Conservation (phyloP, 2,113 vertebrate genomes). For the Pitta sordida region DNA sequence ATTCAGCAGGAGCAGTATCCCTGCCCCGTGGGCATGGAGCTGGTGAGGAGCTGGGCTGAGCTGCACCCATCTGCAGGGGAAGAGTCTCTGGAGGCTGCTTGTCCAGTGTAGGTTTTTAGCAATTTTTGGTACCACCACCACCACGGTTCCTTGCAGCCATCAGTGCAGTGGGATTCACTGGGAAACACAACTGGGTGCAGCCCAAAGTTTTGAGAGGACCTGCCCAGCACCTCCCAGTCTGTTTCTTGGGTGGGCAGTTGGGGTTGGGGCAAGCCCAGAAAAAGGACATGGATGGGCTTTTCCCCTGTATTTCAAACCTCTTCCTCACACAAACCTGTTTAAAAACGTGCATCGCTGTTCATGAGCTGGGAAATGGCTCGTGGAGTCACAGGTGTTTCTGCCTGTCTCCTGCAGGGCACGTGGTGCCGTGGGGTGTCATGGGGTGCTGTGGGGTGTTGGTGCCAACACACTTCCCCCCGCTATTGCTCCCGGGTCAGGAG, state of each 20-base stretch:
- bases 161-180: no score
- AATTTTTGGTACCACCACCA: neutral
- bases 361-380: neutral
- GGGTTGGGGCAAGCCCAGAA: neutral
- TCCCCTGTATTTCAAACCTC: neutral
- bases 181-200: neutral
- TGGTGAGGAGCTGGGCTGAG: neutral
- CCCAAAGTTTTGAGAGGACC: neutral
- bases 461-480: neutral
- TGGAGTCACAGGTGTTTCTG: neutral
- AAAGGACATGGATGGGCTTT: neutral
- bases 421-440: neutral
- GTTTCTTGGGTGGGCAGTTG: neutral
- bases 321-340: no score
- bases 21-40: neutral
- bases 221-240: neutral
- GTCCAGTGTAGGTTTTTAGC: neutral
- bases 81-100: neutral
- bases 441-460: neutral
- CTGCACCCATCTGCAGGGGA: neutral
- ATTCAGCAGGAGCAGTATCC: neutral
- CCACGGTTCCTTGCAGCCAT: fast-evolving
- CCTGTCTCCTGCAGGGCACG: fast-evolving
- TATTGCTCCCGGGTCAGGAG: fast-evolving
- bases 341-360: neutral